Percentiles rank a stretch among this genome's conserved stretches.
Evolutionary conservation across 2,888 invertebrate species (phyloP).

Genomic region (Falcaria lacertinaria): DNA sequence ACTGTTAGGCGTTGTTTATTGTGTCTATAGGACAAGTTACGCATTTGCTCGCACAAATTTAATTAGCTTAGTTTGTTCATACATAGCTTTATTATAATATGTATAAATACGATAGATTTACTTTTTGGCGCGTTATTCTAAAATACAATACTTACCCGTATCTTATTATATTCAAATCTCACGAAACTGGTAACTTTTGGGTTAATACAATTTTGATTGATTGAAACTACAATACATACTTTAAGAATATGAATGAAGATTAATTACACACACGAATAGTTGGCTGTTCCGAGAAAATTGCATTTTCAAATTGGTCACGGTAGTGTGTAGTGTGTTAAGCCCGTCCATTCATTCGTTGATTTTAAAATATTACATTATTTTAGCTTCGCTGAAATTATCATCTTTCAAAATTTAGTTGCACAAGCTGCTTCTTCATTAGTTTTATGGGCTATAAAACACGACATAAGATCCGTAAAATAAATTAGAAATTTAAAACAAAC

Average conservation of each 20-base stretch:
- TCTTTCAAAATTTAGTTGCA: slow-evolving; percentile 26
- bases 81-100: too few species aligned
- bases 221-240: too few species aligned
- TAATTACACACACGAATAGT: too few species aligned
- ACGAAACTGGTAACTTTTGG: too few species aligned
- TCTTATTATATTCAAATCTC: too few species aligned
- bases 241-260: too few species aligned
- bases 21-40: slow-evolving; percentile 3
- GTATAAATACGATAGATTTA: too few species aligned
- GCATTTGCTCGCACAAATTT: slow-evolving; percentile 29
- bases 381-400: slow-evolving; percentile 17
- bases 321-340: slow-evolving; percentile 22
- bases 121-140: slow-evolving; percentile 9
- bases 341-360: slow-evolving; percentile 36
- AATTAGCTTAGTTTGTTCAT: slow-evolving; percentile 16
- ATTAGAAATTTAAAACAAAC: neutral
- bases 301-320: too few species aligned
- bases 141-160: slow-evolving; percentile 31
- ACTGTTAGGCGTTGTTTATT: slow-evolving; percentile 2
- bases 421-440: slow-evolving; percentile 35
- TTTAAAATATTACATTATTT: slow-evolving; percentile 4
- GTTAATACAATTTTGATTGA: too few species aligned
- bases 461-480: neutral
- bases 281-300: too few species aligned
- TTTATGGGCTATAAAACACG: too few species aligned